Evolutionary conservation across 2,113 vertebrate genomes (phyloP).

Genomic region (Chrysemys picta): DNA sequence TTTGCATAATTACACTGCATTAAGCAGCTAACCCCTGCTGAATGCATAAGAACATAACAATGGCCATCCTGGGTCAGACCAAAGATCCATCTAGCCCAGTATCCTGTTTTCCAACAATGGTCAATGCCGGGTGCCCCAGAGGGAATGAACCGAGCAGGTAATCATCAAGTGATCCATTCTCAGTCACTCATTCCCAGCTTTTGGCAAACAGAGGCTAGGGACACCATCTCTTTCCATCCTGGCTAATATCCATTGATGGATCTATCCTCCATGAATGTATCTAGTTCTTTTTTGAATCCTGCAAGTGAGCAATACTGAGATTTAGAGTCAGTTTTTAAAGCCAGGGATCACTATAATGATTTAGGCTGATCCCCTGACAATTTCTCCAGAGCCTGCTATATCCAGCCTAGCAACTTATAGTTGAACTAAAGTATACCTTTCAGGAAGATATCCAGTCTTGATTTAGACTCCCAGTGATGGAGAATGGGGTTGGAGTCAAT

Average conservation of each 20-base stretch:
- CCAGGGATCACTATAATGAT: not conserved
- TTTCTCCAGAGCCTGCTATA: not conserved
- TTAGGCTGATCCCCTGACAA: not conserved
- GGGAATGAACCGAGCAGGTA: too few species aligned
- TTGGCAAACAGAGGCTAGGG: too few species aligned
- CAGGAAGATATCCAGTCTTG: not conserved
- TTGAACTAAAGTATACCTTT: not conserved
- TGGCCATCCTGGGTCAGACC: too few species aligned
- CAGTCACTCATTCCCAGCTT: too few species aligned
- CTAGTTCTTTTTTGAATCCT: too few species aligned
- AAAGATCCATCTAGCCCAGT: too few species aligned
- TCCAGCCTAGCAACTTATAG: not conserved
- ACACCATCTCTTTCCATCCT: too few species aligned
- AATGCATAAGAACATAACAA: not conserved
- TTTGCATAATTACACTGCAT: conserved; percentile 21
- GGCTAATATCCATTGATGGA: too few species aligned
- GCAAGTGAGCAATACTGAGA: not conserved
- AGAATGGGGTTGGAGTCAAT: not conserved
- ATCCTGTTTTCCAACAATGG: too few species aligned
- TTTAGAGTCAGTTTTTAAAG: not conserved
- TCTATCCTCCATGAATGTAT: too few species aligned
- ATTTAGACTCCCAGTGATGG: not conserved
- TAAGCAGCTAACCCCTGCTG: not conserved
- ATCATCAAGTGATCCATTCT: too few species aligned
- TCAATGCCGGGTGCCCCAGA: too few species aligned